phyloP scores from a whole-genome alignment of 2,113 vertebrate species.

The Eretmochelys imbricata region DNA sequence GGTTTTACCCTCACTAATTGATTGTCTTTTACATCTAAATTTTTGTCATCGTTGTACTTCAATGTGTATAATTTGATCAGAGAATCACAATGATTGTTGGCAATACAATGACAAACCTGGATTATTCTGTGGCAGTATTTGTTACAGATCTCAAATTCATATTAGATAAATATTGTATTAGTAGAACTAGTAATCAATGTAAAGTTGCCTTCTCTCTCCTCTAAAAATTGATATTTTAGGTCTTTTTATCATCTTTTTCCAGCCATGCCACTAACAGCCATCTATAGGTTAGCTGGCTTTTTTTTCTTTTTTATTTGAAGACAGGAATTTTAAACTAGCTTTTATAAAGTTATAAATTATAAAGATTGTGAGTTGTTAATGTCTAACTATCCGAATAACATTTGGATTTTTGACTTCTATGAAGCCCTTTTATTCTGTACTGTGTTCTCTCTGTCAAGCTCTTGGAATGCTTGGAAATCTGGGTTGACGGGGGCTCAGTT shows the following conservation, averaged over 20 bases:
- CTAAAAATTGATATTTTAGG: constrained; percentile 29
- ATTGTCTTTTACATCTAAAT: background rate
- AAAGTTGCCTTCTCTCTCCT: constrained; percentile 57
- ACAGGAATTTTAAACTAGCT: background rate
- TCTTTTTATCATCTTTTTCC: constrained; percentile 55
- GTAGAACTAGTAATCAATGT: constrained; percentile 59
- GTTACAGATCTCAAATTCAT: constrained; percentile 36
- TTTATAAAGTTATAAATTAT: background rate
- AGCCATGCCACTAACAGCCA: background rate
- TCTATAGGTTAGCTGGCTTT: background rate
- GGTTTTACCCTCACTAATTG: background rate
- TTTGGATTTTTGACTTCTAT: background rate
- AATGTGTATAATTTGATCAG: background rate
- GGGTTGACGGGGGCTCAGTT: background rate
- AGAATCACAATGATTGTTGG: background rate
- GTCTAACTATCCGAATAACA: background rate
- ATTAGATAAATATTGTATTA: constrained; percentile 66
- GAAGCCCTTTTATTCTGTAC: background rate
- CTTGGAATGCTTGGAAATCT: background rate
- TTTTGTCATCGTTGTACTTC: no score
- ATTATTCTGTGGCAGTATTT: constrained; percentile 14
- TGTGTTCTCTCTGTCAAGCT: background rate
- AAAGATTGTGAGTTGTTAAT: background rate
- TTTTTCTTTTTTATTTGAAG: background rate
- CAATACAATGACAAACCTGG: background rate